Base-by-base conservation (phyloP, 2,113 vertebrate genomes). In the Eulemur macaco region DNA sequence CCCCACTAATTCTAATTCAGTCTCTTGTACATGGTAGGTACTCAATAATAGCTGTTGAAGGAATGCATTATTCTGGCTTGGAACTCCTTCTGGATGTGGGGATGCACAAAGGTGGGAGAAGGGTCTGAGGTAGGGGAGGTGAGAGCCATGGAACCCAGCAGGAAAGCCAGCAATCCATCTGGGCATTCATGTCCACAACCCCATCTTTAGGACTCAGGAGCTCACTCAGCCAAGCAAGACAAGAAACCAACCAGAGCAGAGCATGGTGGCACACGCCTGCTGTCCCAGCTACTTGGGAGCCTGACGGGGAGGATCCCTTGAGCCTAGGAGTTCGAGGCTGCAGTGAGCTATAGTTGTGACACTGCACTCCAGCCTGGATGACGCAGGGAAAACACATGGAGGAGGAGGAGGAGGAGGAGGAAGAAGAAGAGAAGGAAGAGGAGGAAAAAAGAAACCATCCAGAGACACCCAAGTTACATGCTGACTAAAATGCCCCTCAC, bases 261-360 rank as follows among this genome's bases (percentile, higher is more conserved):
- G 71, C 1, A 0, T 0, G 39, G 71, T 74, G 71, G 71, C 6
- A 4, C 7, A 8, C 1, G 13, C 39, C 39, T 74, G 39, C 7
- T 45, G 9, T 27, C 71, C 71, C 13, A 73, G 39, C 71, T 42
- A 42, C 71, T 42, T 13, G 23, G 71, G 39, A 74, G 39, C 39
- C 39, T 74, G 71, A 74, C 39, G 6, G 7, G 4, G 25, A 74
- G 25, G 71, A 74, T 42, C 27, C 39, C 25, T 73, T 73, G 71
- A 74, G 39, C 71, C 71, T 39, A 4, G 25, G 39, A 73, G 23
- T 42, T 45, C 42, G 3, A 73, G 71, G 71, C 3, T 14, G 71
- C 42, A 73, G 71, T 45, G 25, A 45, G 27, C 12, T 45, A 45
- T 15, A 11, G 27, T 25, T 9, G 10, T 10, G 58, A 25, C 58